Percentiles rank a stretch among this genome's conserved stretches.
These are phyloP conservation scores for Toxonevra muliebris DNA, from an alignment of 2,888 invertebrate species.

Conservation along the genomic window DNA sequence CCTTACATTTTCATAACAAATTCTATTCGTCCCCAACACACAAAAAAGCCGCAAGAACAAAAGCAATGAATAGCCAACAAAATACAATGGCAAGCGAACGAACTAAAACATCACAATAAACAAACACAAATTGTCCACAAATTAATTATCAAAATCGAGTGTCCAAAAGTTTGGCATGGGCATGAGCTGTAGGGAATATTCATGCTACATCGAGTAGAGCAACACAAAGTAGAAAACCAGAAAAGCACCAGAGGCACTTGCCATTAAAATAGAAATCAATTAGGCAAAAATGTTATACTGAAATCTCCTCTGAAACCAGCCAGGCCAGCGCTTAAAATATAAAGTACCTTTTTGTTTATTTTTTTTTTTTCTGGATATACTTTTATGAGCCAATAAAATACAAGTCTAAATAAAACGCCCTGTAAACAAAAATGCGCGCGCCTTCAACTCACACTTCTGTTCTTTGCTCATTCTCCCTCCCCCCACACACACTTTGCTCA, in stretches of 20 bases:
- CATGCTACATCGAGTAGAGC: too few relatives aligned
- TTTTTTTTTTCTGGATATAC: neutral
- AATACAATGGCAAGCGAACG: constrained; percentile 10
- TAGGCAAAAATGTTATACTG: constrained; percentile 38
- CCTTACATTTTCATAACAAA: neutral
- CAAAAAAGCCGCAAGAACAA: constrained; percentile 1
- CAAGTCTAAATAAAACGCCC: constrained; percentile 45
- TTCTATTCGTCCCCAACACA: neutral
- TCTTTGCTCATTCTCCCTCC: too few relatives aligned
- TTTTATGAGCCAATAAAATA: constrained; percentile 53
- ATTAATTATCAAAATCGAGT: constrained; percentile 48
- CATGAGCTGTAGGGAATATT: too few relatives aligned
- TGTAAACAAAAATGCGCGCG: constrained; percentile 9
- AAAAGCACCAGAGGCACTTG: neutral
- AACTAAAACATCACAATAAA: constrained; percentile 46
- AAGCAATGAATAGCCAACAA: constrained; percentile 13
- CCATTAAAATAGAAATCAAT: constrained; percentile 52
- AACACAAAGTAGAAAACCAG: too few relatives aligned
- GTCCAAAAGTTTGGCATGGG: too few relatives aligned
- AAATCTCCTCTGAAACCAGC: neutral
- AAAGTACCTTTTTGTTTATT: neutral
- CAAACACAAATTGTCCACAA: constrained; percentile 60
- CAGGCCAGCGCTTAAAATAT: neutral
- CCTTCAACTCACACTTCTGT: neutral
- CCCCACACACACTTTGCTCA: neutral